phyloP scores from a whole-genome alignment of 1,140 invertebrate species.

The Agrypnia vestita region DNA sequence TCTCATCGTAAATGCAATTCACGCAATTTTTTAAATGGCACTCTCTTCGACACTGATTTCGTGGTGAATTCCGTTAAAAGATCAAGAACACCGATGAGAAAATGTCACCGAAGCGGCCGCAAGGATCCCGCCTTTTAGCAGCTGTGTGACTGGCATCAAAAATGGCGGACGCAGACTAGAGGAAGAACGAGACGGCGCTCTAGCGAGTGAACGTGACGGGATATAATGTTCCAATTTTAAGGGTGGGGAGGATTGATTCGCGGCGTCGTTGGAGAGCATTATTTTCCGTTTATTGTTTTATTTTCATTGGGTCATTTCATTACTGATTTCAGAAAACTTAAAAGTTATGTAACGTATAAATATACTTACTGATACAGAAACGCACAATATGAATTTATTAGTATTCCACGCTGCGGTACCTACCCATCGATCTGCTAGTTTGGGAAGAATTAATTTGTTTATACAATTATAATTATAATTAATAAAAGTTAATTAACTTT shows the following conservation, averaged over 20 bases:
- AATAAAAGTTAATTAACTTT: too few relatives aligned
- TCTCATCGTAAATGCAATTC: background rate
- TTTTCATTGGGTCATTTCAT: too few relatives aligned
- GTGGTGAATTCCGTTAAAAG: background rate
- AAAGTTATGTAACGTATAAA: too few relatives aligned
- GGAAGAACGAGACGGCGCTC: slow-evolving; percentile 38
- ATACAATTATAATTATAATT: too few relatives aligned
- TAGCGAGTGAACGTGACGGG: slow-evolving; percentile 39
- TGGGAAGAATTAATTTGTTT: too few relatives aligned
- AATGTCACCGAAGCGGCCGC: slow-evolving; percentile 39
- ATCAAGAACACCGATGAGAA: slow-evolving; percentile 13
- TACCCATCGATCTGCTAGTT: too few relatives aligned
- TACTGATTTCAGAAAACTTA: too few relatives aligned
- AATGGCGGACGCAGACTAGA: slow-evolving; percentile 35
- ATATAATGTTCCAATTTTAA: slow-evolving; percentile 36
- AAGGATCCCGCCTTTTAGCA: slow-evolving; percentile 26
- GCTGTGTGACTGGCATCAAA: slow-evolving; percentile 51
- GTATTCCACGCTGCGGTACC: too few relatives aligned
- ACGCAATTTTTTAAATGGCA: background rate
- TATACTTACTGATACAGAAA: too few relatives aligned
- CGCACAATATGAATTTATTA: too few relatives aligned
- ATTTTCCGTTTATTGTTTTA: background rate
- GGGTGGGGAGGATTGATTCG: slow-evolving; percentile 40
- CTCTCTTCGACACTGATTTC: slow-evolving; percentile 6
- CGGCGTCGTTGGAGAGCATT: slow-evolving; percentile 20